Base-by-base conservation (phyloP, 2,797 vertebrate genomes). In the Oryzias dopingdopingensis region DNA sequence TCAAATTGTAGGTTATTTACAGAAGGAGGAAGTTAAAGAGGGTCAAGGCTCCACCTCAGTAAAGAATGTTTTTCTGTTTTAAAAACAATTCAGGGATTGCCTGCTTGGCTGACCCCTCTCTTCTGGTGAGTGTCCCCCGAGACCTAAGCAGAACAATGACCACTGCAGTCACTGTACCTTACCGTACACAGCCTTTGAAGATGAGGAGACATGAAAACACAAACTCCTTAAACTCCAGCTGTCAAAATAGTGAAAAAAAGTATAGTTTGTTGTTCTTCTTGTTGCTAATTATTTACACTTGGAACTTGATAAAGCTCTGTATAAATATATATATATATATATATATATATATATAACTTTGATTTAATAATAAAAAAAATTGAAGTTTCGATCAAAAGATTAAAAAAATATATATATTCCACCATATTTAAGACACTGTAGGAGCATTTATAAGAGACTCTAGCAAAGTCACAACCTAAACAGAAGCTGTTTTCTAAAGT, bases 41-140 rank as follows among this genome's bases (percentile, higher is more conserved):
- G 80, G 77, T 79, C 67, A 69, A 71, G 76, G 63, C 89, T 82
- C 86, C 87, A 67, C 88, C 88, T 86, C 67, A 83, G 77, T 87
- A 86, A 86, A 88, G 81, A 83, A 86, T 88, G 88, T 89, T 91
- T 90, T 91, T 37, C 81, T 90, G 61, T 83, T 90, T 82, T 82
- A 64, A 83, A 22, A 90, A 91, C 89, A 90, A 91, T 91, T 78
- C 86, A 75, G 65, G 66, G 78, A 89, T 87, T 82, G 81, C 86
- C 88, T 84, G 66, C 48, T 88, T 91, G 90, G 89, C 88, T 91
- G 88, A 91, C 89, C 90, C 78, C 61, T 70, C 42, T 71, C 76
- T 75, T 88, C 81, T 75, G 75, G 69, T 65, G 72, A 62, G 46
- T 64, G 24, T 86, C 84, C 87, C 86, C 65, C 24, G 84, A 81